Conservation (phyloP, 2,113 vertebrate genomes). For the Noturus placidus region DNA sequence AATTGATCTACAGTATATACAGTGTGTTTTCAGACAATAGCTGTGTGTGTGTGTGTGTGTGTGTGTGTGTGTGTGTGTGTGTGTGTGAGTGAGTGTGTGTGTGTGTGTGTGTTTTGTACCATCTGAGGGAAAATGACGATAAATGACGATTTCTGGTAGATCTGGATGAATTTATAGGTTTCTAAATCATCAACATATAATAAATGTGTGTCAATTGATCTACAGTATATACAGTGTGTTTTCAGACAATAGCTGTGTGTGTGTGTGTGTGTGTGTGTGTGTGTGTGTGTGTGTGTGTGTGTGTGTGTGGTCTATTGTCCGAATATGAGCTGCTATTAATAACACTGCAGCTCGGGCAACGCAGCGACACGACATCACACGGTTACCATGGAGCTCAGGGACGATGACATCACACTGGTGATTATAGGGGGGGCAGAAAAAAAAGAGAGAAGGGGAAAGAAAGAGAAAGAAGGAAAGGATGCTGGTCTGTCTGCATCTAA, state of each 20-base stretch:
- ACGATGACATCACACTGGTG: slow-evolving; percentile 10
- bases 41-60: slow-evolving; percentile 2
- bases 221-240: not conserved
- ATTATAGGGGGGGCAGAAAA: not conserved
- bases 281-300: not conserved
- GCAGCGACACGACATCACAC: not conserved
- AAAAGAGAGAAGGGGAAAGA: not conserved
- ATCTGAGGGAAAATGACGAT: not conserved
- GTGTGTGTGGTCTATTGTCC: slow-evolving; percentile 14
- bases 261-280: not conserved
- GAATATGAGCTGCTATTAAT: slow-evolving; percentile 28
- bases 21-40: not conserved
- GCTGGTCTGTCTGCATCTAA: not conserved
- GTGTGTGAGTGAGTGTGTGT: too few species aligned
- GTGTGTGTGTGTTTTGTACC: not conserved
- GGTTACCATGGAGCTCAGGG: slow-evolving; percentile 24
- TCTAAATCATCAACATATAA: not conserved
- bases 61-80: slow-evolving; percentile 4
- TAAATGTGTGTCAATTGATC: not conserved
- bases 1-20: not conserved
- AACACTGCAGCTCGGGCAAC: not conserved
- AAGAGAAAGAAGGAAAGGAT: not conserved
- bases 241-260: not conserved
- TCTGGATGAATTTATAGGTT: not conserved
- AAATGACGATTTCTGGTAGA: not conserved